Evolutionary conservation across 1,140 invertebrate genomes (phyloP), one percentile per base, ranked within the genome.

Genomic region (Chironomus striatipennis): DNA sequence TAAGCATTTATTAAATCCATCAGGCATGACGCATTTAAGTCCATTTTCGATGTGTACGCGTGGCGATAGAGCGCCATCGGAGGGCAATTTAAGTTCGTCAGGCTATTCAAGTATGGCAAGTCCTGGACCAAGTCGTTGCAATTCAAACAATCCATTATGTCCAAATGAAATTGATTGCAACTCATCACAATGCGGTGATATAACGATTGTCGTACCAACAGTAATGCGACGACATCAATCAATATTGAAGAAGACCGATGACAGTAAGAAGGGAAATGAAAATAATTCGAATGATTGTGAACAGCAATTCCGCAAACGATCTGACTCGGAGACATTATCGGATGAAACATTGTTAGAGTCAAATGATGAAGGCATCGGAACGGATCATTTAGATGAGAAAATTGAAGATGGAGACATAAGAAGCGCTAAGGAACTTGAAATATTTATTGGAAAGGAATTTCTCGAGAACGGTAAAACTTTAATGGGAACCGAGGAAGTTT

Each of bases 91-190:
- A 20, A 91, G 90, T 75, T 92, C 90, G 9, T 92, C 90, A 0
- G 91, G 91, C n/a, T 93, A 93, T 78, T 91, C 89, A 75, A 92
- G 90, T 5, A 91, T 92, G 88, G 90, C 90, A 2, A 91, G 89
- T 82, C 90, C 90, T 0, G 90, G 90, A 1, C 89, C 90, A 1
- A 91, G 90, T 0, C 83, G 91, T 72, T 92, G 90, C 80, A 90
- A 90, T 9, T 92, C 90, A 0, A 91, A 88, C 77, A 92, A 91
- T 81, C 90, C 91, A 2, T 79, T 93, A 1, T 91, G 88, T 79
- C 86, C 88, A 4, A 87, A 86, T 7, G 89, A 90, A 82, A 86
- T 87, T 83, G 89, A 90, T 79, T 47, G 43, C 8, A n/a, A 89
- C 90, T 78, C 86, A 86, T 21, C 85, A 86, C 7, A 83, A 84